phyloP scores from a whole-genome alignment of 2,797 vertebrate genomes.

The Steatocranus sp. region DNA sequence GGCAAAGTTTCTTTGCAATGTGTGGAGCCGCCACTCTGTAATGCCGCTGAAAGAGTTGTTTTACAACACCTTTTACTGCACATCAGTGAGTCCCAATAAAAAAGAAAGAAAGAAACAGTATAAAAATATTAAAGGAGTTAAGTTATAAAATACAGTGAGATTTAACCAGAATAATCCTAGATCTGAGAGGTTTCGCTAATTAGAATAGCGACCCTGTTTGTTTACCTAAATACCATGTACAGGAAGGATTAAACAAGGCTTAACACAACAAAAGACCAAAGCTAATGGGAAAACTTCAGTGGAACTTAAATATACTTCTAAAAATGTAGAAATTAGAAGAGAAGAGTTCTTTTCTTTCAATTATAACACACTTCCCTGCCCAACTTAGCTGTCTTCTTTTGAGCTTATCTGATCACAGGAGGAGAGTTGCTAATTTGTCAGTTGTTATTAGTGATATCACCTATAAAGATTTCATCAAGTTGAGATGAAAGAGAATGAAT shows the following conservation, averaged over 20 bases:
- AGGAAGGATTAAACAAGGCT: neutral
- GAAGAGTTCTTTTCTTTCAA: neutral
- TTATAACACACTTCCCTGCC: neutral
- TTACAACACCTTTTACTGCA: neutral
- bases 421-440: neutral
- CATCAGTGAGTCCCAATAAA: neutral
- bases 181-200: neutral
- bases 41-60: neutral
- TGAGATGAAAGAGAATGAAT: neutral
- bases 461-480: too few species aligned
- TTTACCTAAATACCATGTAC: constrained; percentile 1
- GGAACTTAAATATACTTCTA: neutral
- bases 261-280: neutral
- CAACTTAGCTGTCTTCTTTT: neutral
- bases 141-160: neutral
- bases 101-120: neutral
- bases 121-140: neutral
- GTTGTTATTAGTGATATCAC: neutral
- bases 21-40: neutral
- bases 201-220: neutral
- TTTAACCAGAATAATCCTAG: neutral
- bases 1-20: neutral
- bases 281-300: neutral
- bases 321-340: neutral
- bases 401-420: neutral